Percentiles rank a stretch among this genome's conserved stretches.
Conservation (phyloP, 2,888 invertebrate genomes). For the Strigamia maritima region DNA sequence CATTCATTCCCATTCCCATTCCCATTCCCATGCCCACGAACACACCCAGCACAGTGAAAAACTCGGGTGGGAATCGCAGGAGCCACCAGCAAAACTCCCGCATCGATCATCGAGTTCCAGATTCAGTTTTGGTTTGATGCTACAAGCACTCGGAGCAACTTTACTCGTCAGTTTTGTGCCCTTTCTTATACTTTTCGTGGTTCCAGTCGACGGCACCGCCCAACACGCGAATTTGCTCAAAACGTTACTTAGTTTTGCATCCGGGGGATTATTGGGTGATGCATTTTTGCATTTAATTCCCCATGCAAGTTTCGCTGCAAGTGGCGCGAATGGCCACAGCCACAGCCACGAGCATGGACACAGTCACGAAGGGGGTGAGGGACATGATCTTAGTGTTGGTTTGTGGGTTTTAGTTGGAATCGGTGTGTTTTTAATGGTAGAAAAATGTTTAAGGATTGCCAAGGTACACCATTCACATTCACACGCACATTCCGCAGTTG, state of each 20-base stretch:
- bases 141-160: conserved; percentile 84
- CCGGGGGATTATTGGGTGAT: conserved; percentile 93
- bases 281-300: conserved; percentile 98
- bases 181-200: conserved; percentile 84
- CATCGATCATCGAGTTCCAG: conserved; percentile 36
- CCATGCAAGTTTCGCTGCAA: conserved; percentile 72
- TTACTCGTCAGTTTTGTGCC: conserved; percentile 92
- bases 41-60: conserved; percentile 42
- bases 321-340: conserved; percentile 42
- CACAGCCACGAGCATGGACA: not conserved
- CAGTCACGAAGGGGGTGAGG: conserved; percentile 46
- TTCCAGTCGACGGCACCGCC: conserved; percentile 82
- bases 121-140: conserved; percentile 58
- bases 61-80: conserved; percentile 47
- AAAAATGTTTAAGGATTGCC: conserved; percentile 83
- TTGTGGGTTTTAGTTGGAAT: conserved; percentile 92
- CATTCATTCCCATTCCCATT: not conserved
- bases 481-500: conserved; percentile 42
- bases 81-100: conserved; percentile 50
- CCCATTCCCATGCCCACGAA: conserved; percentile 40
- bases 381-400: conserved; percentile 84
- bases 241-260: conserved; percentile 86
- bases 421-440: conserved; percentile 85
- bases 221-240: conserved; percentile 84
- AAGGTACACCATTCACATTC: conserved; percentile 79